Evolutionary conservation across 2,113 vertebrate species (phyloP), one percentile per base, ranked within the genome.

Genomic region (Alosa alosa): DNA sequence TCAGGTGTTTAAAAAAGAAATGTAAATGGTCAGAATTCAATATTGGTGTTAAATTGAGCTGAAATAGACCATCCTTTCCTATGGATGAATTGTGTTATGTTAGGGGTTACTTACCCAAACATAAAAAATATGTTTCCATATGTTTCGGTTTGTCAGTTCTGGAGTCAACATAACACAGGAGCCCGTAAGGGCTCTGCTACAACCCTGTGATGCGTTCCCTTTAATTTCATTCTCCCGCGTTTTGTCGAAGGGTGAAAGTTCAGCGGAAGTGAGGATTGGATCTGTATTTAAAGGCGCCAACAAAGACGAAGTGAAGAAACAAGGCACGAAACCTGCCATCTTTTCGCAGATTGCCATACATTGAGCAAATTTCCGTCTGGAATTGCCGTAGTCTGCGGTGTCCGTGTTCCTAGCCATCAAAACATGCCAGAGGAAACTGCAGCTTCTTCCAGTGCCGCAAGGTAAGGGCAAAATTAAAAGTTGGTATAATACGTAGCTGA

Each of bases 281-380:
- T 92, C 93, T 91, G 91, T 95, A 95, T 95, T 95, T 96, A 96
- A 95, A 93, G 93, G 95, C 94, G 94, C 93, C 93, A 95, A 95
- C 94, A 91, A 93, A 91, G 92, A 52, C 18, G 13, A 44, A 22
- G 84, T 85, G 47, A 15, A 82, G 82, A 17, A 50, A 55, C n/a
- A 22, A 83, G 85, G 31, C 31, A 82, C 83, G 25, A 72, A 85
- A 83, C 41, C 86, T 90, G 90, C 91, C 90, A 83, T 85, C 46
- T 85, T 55, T 81, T 72, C 9, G 25, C 18, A 6, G 39, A 6
- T 31, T 78, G 22, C 72, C 45, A 6, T 18, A 60, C 81, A 46
- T 10, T 36, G 6, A 15, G 10, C 0, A 15, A 10, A 46, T 46
- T 45, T 7, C 4, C 47, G 31, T 1, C 55, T 5, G 31, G 25